These are phyloP conservation scores for Ecdyonurus torrentis DNA, from an alignment of 2,888 invertebrate genomes.

Conservation along the genomic window DNA sequence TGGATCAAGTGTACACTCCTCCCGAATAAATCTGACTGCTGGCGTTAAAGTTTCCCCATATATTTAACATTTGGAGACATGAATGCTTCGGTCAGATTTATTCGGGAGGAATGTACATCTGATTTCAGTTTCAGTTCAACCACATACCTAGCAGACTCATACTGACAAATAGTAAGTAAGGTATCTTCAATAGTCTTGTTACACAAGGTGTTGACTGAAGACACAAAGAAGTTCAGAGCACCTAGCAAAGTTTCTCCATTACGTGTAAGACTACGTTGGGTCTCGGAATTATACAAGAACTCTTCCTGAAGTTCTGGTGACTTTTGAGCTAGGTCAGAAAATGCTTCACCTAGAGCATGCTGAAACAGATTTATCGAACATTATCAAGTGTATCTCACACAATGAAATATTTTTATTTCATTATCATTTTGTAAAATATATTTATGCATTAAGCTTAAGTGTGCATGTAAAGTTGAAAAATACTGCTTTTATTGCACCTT, in stretches of 20 bases:
- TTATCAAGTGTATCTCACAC: not conserved
- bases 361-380: constrained; percentile 26
- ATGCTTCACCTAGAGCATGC: constrained; percentile 80
- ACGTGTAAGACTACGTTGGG: constrained; percentile 79
- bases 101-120: no score
- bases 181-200: constrained; percentile 98
- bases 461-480: constrained; percentile 3
- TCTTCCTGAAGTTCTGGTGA: constrained; percentile 90
- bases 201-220: constrained; percentile 86
- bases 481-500: not conserved
- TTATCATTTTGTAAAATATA: constrained; percentile 5
- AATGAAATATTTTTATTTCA: not conserved
- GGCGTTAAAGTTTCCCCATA: no score
- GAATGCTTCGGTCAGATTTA: no score
- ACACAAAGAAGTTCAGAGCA: constrained; percentile 92
- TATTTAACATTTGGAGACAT: no score
- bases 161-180: constrained; percentile 54
- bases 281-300: constrained; percentile 90
- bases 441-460: not conserved
- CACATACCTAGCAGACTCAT: constrained; percentile 59
- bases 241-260: constrained; percentile 86
- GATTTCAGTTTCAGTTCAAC: constrained; percentile 22
- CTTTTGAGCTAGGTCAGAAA: constrained; percentile 89
- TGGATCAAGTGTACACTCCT: constrained; percentile 30
- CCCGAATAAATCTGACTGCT: no score